Evolutionary conservation across 2,888 invertebrate species (phyloP).

Genomic region (Drosophila borealis): DNA sequence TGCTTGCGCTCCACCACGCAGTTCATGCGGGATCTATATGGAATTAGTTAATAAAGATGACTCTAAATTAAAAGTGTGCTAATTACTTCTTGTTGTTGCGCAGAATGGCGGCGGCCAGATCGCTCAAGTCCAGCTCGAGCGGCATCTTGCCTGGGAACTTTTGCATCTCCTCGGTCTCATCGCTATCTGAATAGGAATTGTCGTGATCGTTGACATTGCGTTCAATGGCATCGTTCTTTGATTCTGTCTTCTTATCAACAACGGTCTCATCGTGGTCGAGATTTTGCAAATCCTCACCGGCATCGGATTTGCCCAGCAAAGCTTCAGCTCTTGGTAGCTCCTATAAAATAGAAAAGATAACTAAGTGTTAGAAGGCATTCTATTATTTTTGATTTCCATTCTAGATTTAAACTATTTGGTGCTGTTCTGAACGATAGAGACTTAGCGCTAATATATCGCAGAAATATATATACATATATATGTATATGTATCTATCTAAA

Average conservation of each 20-base stretch:
- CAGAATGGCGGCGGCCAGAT: constrained; percentile 90
- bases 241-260: constrained; percentile 68
- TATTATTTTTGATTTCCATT: too few species aligned
- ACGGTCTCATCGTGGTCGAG: constrained; percentile 78
- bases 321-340: constrained; percentile 85
- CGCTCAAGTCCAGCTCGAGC: constrained; percentile 92
- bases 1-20: constrained; percentile 95
- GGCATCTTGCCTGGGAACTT: constrained; percentile 89
- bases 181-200: constrained; percentile 83
- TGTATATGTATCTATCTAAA: too few species aligned
- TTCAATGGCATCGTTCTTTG: constrained; percentile 63
- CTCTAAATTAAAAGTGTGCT: not conserved
- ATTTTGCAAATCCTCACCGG: constrained; percentile 80
- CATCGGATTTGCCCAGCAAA: constrained; percentile 84
- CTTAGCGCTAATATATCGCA: too few species aligned
- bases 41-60: too few species aligned
- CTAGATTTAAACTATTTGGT: too few species aligned
- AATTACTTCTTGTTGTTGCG: constrained; percentile 89
- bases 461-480: too few species aligned
- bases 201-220: constrained; percentile 83
- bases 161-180: constrained; percentile 88
- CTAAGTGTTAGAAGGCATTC: not conserved
- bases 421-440: too few species aligned
- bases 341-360: constrained; percentile 58
- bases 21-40: constrained; percentile 94